Evolutionary conservation across 2,888 invertebrate species (phyloP), one percentile per base, ranked within the genome.

Genomic region (Eurytoma adleriae): DNA sequence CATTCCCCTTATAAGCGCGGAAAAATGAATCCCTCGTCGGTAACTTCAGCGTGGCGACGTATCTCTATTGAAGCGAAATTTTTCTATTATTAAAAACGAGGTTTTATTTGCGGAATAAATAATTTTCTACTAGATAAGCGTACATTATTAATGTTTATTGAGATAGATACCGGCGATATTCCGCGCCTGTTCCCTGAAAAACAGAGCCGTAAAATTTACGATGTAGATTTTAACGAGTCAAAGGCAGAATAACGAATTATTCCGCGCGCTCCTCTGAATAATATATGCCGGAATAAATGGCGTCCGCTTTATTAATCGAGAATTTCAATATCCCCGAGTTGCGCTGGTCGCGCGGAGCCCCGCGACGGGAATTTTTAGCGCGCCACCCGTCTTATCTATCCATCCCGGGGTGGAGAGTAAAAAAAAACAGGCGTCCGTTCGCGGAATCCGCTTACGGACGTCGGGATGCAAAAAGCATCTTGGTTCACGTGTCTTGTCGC

Each of bases 1-100:
- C 50, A 68, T 50, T 76, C 52, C 27, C 18, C 13, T 54, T 82
- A 24, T 80, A 72, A 73, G 82, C 78, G 81, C 81, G 59, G 10
- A 40, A 40, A 40, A 40, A 40, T 40, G 40, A 40, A 1, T 40
- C 40, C 7, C 40, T 10, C 40, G 10, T 0, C 10, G 40, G 40
- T 7, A 1, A 40, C 10, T 40, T 40, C 40, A 40, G 40, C 40
- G 7, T 10, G 40, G 10, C 40, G 40, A 40, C 40, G 40, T 40
- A 40, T 40, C 40, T 40, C 5, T 1, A 40, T 40, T 40, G 40
- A 40, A 40, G 40, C 0, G 40, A 40, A 40, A 40, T 40, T 40
- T 40, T 40, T 40, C 40, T 7, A 40, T 40, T 40, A 40, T 40
- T 40, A 40, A 40, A 40, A 40, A 7, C 1, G 40, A 40, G 10